Base-by-base conservation (phyloP, 2,888 invertebrate genomes). In the Apotomis turbidana region DNA sequence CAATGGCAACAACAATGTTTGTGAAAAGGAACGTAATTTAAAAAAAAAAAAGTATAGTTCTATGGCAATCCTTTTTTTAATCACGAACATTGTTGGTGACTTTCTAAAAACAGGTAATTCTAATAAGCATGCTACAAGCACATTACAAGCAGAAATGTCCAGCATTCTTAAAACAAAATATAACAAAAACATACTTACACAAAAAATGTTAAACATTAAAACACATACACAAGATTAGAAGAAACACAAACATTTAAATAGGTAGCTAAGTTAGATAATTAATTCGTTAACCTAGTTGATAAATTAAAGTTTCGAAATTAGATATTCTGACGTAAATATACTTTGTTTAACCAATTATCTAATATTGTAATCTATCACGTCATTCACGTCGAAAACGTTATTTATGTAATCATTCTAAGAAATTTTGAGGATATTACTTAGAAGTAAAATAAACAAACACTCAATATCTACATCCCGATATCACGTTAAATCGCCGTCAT, bases 121-220 rank as follows among this genome's bases (percentile, higher is more conserved):
- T 10, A 49, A 49, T 6, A 49, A 49, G 49, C 49, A 49, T 9
- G 9, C 49, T 46, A 41, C 44, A 38, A 38, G 54, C 60, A 27
- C 27, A 27, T 27, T 27, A 27, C 27, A 71, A 49, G 12, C 9
- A 46, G 8, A 67, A 27, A 52, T 54, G 38, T 55, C 55, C 13
- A 44, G n/a, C 9, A 54, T 59, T 36, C 38, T 54, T 41, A 64
- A 46, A 59, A 9, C 41, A 41, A 8, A 69, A 15, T 13, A 63
- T 51, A 66, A 49, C 57, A 58, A 70, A 71, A 61, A 49, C 49
- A 57, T 71, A 71, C 71, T 71, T 71, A 71, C 71, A 71, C 67
- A 64, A 67, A 49, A 46, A 55, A 60, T 46, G 61, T 46, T 55
- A 69, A 55, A 61, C 68, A 44, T 27, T 27, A n/a, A 62, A 44